phyloP scores from a whole-genome alignment of 2,113 vertebrate species.

The Proterorhinus semilunaris region DNA sequence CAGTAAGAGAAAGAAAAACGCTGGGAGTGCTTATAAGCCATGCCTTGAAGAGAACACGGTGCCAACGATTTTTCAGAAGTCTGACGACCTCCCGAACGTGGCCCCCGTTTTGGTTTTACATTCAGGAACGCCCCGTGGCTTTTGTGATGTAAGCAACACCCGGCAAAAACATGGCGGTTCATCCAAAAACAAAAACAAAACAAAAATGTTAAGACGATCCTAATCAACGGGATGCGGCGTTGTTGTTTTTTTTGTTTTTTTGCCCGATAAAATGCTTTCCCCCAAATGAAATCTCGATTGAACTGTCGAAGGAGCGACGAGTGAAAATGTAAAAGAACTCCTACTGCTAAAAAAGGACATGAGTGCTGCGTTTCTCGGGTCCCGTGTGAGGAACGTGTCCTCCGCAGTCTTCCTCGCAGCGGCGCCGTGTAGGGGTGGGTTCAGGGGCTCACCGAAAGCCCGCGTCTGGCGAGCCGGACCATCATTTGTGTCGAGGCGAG shows the following conservation, averaged over 20 bases:
- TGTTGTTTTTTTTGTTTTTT: not conserved
- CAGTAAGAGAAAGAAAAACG: constrained; percentile 51
- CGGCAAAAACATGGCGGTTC: constrained; percentile 1
- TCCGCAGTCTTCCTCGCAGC: constrained; percentile 42
- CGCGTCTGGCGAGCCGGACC: constrained; percentile 34
- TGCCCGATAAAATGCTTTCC: constrained; percentile 18
- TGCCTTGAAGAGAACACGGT: constrained; percentile 54
- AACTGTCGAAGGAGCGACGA: constrained; percentile 9
- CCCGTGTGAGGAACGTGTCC: constrained; percentile 37
- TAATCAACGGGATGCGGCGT: not conserved
- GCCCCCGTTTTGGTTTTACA: constrained; percentile 59
- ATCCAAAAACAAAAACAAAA: constrained; percentile 7
- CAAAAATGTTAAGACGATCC: constrained; percentile 13
- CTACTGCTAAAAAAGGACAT: constrained; percentile 39
- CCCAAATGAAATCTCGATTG: not conserved
- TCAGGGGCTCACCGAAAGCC: constrained; percentile 49
- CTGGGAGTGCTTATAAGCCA: constrained; percentile 59
- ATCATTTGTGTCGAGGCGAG: constrained; percentile 95
- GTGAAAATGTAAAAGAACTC: constrained; percentile 27
- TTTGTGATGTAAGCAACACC: constrained; percentile 20
- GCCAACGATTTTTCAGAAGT: constrained; percentile 17
- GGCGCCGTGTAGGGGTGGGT: constrained; percentile 56
- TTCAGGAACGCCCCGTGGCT: constrained; percentile 56
- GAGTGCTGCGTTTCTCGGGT: constrained; percentile 41
- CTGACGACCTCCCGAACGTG: not conserved